Evolutionary conservation across 2,888 invertebrate species (phyloP).

Genomic region (Danaus chrysippus): DNA sequence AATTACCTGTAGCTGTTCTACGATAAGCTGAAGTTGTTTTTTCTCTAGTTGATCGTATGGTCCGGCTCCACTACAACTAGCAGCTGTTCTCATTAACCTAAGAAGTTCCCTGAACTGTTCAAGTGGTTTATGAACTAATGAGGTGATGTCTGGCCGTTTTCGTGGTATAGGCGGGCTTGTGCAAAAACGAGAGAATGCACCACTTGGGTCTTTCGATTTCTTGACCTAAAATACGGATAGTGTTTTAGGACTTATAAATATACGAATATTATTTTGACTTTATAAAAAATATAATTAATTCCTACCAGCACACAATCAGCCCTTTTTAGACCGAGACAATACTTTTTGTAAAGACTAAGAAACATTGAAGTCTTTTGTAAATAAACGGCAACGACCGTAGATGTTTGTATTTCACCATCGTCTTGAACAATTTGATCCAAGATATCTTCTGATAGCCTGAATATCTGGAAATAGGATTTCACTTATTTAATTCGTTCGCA

Average conservation of each 20-base stretch:
- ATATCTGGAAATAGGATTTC: slow-evolving; percentile 68
- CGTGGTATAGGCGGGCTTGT: slow-evolving; percentile 90
- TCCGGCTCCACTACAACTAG: slow-evolving; percentile 57
- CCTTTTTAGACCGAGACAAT: slow-evolving; percentile 90
- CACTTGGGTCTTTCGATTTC: slow-evolving; percentile 85
- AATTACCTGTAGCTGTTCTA: slow-evolving; percentile 68
- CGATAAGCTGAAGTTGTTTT: slow-evolving; percentile 70
- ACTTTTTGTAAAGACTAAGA: slow-evolving; percentile 88
- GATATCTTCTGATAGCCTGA: slow-evolving; percentile 89
- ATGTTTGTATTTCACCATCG: slow-evolving; percentile 85
- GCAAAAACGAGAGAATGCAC: slow-evolving; percentile 88
- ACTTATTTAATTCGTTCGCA: neutral
- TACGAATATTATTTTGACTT: neutral
- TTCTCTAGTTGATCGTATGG: slow-evolving; percentile 72
- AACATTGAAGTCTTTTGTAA: slow-evolving; percentile 85
- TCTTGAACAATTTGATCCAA: slow-evolving; percentile 86
- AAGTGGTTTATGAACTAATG: slow-evolving; percentile 89
- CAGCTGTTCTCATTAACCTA: slow-evolving; percentile 69
- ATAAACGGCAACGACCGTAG: slow-evolving; percentile 84
- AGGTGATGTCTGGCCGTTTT: slow-evolving; percentile 90
- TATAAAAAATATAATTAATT: slow-evolving; percentile 1
- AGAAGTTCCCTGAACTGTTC: slow-evolving; percentile 82
- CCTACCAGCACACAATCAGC: slow-evolving; percentile 90
- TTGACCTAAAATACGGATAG: slow-evolving; percentile 69
- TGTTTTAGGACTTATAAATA: neutral